A percentile compares a stretch with the other conserved stretches of the same genome.
Evolutionary conservation across 2,113 vertebrate species (phyloP).

Genomic region (Hippocampus abdominalis): DNA sequence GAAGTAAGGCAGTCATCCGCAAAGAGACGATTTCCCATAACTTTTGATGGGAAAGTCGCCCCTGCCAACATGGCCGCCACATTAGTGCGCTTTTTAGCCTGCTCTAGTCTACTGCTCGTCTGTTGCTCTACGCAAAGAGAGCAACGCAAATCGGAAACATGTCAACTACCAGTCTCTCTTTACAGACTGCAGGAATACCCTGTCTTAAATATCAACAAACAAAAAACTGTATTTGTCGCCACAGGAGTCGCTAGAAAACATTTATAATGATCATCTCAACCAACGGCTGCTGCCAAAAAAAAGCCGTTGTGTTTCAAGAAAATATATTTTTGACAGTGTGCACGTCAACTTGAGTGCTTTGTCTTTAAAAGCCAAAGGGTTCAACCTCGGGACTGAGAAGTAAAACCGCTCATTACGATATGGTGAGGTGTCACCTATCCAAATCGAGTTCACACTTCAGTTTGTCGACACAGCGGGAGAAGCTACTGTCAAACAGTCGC

Average conservation of each 20-base stretch:
- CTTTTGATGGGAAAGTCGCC: no score
- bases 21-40: no score
- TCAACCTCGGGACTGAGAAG: conserved; percentile 24
- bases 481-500: neutral
- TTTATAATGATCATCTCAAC: conserved; percentile 48
- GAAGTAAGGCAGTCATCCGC: no score
- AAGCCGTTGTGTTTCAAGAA: conserved; percentile 39
- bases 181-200: neutral
- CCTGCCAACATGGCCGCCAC: no score
- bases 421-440: conserved; percentile 34
- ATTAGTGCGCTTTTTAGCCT: no score
- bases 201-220: no score
- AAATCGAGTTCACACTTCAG: conserved; percentile 6
- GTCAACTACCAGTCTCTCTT: no score
- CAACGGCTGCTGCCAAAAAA: conserved; percentile 16
- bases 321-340: neutral
- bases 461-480: conserved; percentile 5
- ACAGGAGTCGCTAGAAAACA: neutral
- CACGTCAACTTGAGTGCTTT: neutral
- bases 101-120: no score
- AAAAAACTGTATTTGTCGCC: neutral
- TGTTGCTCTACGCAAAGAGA: no score
- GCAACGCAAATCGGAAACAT: no score
- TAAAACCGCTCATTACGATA: conserved; percentile 10
- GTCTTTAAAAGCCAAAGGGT: conserved; percentile 18